Percentiles rank a stretch among this genome's conserved stretches.
Conservation (phyloP, 2,113 vertebrate species). For the Eretmodus cyanostictus region DNA sequence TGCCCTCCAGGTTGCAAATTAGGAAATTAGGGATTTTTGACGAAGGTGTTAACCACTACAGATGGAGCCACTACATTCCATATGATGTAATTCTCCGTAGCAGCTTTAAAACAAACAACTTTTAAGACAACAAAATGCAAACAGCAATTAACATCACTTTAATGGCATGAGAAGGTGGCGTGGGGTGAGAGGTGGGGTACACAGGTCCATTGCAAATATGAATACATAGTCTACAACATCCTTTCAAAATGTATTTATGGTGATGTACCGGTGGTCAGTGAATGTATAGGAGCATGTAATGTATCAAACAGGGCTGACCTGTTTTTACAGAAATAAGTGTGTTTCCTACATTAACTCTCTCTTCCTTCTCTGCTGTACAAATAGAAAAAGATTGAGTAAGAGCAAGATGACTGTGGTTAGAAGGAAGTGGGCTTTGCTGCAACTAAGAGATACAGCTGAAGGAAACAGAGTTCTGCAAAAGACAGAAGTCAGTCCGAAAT, state of each 20-base stretch:
- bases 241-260: background rate
- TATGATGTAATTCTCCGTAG: background rate
- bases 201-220: background rate
- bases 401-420: slow-evolving; percentile 54
- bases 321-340: slow-evolving; percentile 32
- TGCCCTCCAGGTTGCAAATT: background rate
- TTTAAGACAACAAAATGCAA: background rate
- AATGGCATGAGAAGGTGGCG: background rate
- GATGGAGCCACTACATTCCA: background rate
- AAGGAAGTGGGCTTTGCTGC: slow-evolving; percentile 64
- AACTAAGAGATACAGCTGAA: slow-evolving; percentile 15
- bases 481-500: background rate
- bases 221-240: background rate
- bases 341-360: slow-evolving; percentile 67
- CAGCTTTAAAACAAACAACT: background rate
- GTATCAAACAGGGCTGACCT: slow-evolving; percentile 2
- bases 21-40: background rate
- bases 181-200: background rate
- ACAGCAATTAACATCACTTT: background rate
- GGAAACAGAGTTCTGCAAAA: slow-evolving; percentile 10
- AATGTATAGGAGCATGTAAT: background rate
- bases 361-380: slow-evolving; percentile 67
- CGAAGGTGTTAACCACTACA: background rate
- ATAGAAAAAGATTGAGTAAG: slow-evolving; percentile 73
- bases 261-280: slow-evolving; percentile 14